Evolutionary conservation across 2,888 invertebrate species (phyloP).

Genomic region (Zygothrica quintamaculata): DNA sequence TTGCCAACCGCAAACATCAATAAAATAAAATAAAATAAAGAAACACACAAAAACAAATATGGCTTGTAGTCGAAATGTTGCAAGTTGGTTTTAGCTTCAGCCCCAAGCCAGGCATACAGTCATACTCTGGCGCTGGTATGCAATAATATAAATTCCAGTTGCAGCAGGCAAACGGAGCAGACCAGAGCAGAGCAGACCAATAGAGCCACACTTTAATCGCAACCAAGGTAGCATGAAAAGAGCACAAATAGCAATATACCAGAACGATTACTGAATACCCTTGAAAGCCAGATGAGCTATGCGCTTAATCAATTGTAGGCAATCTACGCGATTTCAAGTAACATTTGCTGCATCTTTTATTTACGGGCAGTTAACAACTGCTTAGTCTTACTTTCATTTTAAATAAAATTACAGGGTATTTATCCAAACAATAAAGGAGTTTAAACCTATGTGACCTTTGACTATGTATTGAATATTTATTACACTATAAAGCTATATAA

Average conservation of each 20-base stretch:
- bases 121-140: conserved; percentile 58
- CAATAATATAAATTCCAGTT: conserved; percentile 72
- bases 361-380: too few relatives aligned
- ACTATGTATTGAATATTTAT: not conserved
- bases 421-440: conserved; percentile 16
- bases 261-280: too few relatives aligned
- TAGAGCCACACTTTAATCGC: conserved; percentile 53
- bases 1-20: conserved; percentile 70
- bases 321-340: too few relatives aligned
- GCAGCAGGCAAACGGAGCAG: conserved; percentile 15
- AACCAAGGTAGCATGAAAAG: conserved; percentile 36
- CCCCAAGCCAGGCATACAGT: conserved; percentile 21
- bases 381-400: too few relatives aligned
- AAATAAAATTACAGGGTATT: too few relatives aligned
- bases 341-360: too few relatives aligned
- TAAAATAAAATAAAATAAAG: conserved; percentile 30
- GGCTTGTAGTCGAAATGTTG: conserved; percentile 53
- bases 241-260: conserved; percentile 4
- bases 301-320: too few relatives aligned
- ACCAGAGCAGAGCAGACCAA: conserved; percentile 29
- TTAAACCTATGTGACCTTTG: conserved; percentile 10
- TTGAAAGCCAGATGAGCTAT: too few relatives aligned
- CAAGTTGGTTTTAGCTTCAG: conserved; percentile 38
- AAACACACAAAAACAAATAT: conserved; percentile 38
- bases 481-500: not conserved